Evolutionary conservation across 2,113 vertebrate genomes (phyloP), one percentile per base, ranked within the genome.

Genomic region (Myiozetetes cayanensis): DNA sequence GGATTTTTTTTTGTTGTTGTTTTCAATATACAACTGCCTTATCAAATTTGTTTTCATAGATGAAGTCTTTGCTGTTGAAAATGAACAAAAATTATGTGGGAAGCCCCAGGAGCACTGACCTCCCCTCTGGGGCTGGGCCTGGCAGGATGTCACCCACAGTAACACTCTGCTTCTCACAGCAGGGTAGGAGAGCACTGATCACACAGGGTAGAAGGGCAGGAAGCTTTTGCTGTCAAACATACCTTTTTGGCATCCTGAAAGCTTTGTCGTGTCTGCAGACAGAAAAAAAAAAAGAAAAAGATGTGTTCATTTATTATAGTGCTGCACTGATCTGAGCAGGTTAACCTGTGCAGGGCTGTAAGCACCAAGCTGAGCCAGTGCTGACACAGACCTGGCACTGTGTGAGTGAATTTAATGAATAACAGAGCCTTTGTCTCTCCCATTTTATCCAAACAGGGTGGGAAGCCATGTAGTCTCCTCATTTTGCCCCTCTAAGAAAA

Each of bases 191-290:
- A 89, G 67, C 56, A 55, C 21, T 24, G 89, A 47, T 82, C 46
- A 87, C 46, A 87, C 24, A 41, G 79, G 85, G 30, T 41, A 41
- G 44, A 67, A 88, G 56, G 75, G 61, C 52, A 63, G 78, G 73
- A 84, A 68, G 53, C 50, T 70, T 88, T 93, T 66, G 75, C 71
- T 84, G 58, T 63, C 46, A 28, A 89, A 98, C 98, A 92, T 98
- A 99, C 99, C 98, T 99, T 97, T 98, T 99, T 81, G 99, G 98
- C 96, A 99, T 98, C 98, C 95, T 98, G 98, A 98, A 98, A 62
- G 98, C 87, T 89, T 98, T 98, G 70, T 98, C 98, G 25, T 99
- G 98, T 97, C 99, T 99, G 97, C 90, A 80, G 95, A 89, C 92
- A 94, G 91, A 65, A 89, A 30, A 28, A 76, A 96, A 39, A 39